phyloP scores from a whole-genome alignment of 1,140 invertebrate species.

The Pseudomyrmex concolor region DNA sequence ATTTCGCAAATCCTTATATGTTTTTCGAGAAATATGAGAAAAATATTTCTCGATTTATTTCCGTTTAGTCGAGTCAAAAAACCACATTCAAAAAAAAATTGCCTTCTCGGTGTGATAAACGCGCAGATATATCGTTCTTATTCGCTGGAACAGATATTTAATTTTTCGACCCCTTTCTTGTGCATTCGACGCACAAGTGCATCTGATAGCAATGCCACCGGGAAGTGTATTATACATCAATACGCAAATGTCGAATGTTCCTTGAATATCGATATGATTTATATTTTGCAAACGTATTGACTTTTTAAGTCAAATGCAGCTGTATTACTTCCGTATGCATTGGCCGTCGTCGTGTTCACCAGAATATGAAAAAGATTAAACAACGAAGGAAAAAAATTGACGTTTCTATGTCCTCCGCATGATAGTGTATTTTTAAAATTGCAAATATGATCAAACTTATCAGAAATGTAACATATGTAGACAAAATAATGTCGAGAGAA shows the following conservation, averaged over 20 bases:
- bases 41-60: background rate
- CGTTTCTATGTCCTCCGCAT: conserved; percentile 12
- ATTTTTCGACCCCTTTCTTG: conserved; percentile 32
- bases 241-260: conserved; percentile 62
- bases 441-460: conserved; percentile 1
- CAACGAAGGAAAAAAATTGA: conserved; percentile 36
- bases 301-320: conserved; percentile 64
- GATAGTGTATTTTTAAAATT: conserved; percentile 10
- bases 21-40: background rate
- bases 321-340: conserved; percentile 65
- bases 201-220: conserved; percentile 57
- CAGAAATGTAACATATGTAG: background rate
- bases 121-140: background rate
- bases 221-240: conserved; percentile 57
- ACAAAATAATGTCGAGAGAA: too few relatives aligned
- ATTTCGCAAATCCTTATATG: background rate
- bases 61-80: too few relatives aligned
- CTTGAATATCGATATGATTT: conserved; percentile 66
- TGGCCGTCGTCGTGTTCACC: conserved; percentile 49
- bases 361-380: conserved; percentile 52
- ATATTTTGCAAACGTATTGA: conserved; percentile 66
- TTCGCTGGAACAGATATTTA: conserved; percentile 21
- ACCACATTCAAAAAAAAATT: too few relatives aligned
- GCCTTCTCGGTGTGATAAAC: background rate
- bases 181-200: conserved; percentile 37